A percentile compares a stretch with the other conserved stretches of the same genome.
These are phyloP conservation scores for Cordylochernes scorpioides DNA, from an alignment of 2,888 invertebrate species.

Conservation along the genomic window DNA sequence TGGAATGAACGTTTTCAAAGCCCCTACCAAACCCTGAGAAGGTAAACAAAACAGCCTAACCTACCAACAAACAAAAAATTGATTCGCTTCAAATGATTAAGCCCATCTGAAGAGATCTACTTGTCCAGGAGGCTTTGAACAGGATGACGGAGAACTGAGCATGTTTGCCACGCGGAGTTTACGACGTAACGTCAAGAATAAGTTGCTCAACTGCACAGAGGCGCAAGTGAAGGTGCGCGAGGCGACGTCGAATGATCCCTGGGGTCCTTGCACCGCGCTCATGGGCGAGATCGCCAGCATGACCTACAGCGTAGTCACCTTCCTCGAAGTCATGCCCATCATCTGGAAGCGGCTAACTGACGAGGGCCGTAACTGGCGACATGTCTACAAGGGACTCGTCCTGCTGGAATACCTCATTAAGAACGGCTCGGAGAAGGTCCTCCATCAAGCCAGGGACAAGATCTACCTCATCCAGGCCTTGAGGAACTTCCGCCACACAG, in stretches of 20 bases:
- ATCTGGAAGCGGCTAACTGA: slow-evolving; percentile 97
- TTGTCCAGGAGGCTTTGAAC: too few species aligned
- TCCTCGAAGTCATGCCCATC: slow-evolving; percentile 99
- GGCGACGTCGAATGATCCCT: slow-evolving; percentile 97
- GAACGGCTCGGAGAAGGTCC: slow-evolving; percentile 82
- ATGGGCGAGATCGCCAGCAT: slow-evolving; percentile 99
- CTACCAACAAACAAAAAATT: too few species aligned
- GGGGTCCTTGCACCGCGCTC: slow-evolving; percentile 94
- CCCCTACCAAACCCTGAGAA: too few species aligned
- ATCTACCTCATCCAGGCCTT: slow-evolving; percentile 93
- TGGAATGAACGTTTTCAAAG: too few species aligned
- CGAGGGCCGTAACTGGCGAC: slow-evolving; percentile 98
- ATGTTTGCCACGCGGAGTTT: slow-evolving; percentile 64
- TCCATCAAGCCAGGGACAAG: slow-evolving; percentile 90
- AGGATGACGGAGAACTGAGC: too few species aligned
- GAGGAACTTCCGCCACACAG: slow-evolving; percentile 86
- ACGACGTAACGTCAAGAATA: slow-evolving; percentile 89
- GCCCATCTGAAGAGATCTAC: too few species aligned
- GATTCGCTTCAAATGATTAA: too few species aligned
- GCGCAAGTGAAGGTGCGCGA: slow-evolving; percentile 97
- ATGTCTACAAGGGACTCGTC: slow-evolving; percentile 90
- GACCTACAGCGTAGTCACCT: slow-evolving; percentile 96
- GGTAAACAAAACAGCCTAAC: too few species aligned
- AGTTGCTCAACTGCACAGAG: slow-evolving; percentile 98
- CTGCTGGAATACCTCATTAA: slow-evolving; percentile 91